phyloP scores from a whole-genome alignment of 2,888 invertebrate genomes.

The Tiliacea citrago region DNA sequence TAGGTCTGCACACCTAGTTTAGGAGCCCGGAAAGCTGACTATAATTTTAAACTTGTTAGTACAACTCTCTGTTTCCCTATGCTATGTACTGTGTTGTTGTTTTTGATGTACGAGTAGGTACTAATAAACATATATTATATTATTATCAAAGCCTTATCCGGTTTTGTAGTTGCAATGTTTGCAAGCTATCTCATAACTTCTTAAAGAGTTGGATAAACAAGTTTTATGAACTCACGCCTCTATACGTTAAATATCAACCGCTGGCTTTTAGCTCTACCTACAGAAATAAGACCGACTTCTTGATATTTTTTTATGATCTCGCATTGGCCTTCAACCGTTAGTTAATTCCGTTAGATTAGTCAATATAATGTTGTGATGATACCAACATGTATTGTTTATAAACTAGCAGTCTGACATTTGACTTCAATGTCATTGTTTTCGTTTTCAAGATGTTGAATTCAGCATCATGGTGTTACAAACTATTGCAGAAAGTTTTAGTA shows the following conservation, averaged over 20 bases:
- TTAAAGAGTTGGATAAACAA: constrained; percentile 66
- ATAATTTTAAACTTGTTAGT: too few relatives aligned
- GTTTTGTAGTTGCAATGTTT: constrained; percentile 46
- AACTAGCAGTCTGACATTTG: background rate
- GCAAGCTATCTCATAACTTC: constrained; percentile 62
- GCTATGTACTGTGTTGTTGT: too few relatives aligned
- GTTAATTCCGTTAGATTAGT: constrained; percentile 15
- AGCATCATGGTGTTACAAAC: background rate
- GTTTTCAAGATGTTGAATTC: background rate
- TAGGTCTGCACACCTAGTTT: too few relatives aligned
- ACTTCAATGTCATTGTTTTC: background rate
- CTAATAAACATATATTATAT: too few relatives aligned
- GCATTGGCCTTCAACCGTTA: constrained; percentile 34
- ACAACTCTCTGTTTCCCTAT: too few relatives aligned
- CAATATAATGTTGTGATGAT: constrained; percentile 3
- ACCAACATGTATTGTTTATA: background rate
- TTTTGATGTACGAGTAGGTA: too few relatives aligned
- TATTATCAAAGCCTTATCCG: constrained; percentile 38
- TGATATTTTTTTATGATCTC: constrained; percentile 34
- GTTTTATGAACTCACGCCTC: constrained; percentile 71
- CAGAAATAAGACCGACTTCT: constrained; percentile 42
- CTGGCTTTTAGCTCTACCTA: constrained; percentile 70
- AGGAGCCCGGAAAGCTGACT: too few relatives aligned
- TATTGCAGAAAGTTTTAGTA: constrained; percentile 18
- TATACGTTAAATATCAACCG: constrained; percentile 76